Percentiles rank a stretch among this genome's conserved stretches.
These are phyloP conservation scores for Epinotia ramella DNA, from an alignment of 2,888 invertebrate species.

Conservation along the genomic window DNA sequence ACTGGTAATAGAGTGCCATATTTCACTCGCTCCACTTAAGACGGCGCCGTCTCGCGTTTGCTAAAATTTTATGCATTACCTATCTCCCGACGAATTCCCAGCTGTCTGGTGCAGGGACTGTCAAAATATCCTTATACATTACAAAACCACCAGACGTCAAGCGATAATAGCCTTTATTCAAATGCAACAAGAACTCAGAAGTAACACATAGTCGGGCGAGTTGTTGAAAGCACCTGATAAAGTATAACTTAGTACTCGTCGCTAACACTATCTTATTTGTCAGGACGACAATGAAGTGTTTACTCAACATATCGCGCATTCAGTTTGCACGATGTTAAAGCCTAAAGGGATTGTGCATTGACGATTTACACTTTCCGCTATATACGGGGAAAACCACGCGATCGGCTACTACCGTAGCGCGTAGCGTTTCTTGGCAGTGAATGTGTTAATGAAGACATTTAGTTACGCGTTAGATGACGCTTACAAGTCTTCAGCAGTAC, in stretches of 20 bases:
- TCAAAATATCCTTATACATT: slow-evolving; percentile 55
- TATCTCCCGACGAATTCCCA: slow-evolving; percentile 55
- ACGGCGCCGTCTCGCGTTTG: slow-evolving; percentile 50
- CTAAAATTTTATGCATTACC: slow-evolving; percentile 65
- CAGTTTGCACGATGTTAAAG: slow-evolving; percentile 30
- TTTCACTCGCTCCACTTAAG: slow-evolving; percentile 50
- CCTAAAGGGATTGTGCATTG: slow-evolving; percentile 22
- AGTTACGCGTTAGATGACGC: no score
- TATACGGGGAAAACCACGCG: no score
- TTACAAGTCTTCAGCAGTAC: no score
- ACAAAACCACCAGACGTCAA: slow-evolving; percentile 41
- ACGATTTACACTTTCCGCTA: slow-evolving; percentile 41
- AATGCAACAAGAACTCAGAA: neutral
- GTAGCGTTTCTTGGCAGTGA: no score
- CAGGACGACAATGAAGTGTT: slow-evolving; percentile 18
- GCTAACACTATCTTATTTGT: slow-evolving; percentile 23
- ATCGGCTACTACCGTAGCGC: no score
- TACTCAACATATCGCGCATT: slow-evolving; percentile 23
- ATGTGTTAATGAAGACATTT: no score
- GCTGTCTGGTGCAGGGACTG: slow-evolving; percentile 56
- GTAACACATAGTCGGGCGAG: neutral
- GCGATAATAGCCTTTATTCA: slow-evolving; percentile 2
- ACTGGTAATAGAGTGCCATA: slow-evolving; percentile 47
- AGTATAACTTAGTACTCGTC: neutral
- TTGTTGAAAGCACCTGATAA: neutral